Conservation (phyloP, 2,888 invertebrate genomes). For the Pristionchus maxplancki region DNA sequence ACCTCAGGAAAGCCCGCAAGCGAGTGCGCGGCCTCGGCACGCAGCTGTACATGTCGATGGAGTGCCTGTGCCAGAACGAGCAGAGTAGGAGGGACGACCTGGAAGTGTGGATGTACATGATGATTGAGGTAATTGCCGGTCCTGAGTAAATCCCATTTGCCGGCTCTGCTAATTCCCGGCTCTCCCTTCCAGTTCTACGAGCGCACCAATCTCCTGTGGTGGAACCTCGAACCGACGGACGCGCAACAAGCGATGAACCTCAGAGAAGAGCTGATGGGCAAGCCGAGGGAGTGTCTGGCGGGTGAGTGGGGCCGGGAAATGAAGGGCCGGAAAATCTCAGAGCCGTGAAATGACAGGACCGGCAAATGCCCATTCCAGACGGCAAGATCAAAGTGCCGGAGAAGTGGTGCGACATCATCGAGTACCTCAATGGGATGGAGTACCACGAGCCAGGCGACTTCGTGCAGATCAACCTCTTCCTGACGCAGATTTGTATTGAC, state of each 20-base stretch:
- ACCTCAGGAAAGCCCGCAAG: neutral
- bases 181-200: neutral
- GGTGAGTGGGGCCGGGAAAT: neutral
- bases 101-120: constrained; percentile 46
- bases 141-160: too few species aligned
- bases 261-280: neutral
- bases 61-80: neutral
- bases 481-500: neutral
- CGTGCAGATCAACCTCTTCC: neutral
- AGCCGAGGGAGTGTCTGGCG: neutral
- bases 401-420: neutral
- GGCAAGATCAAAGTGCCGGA: neutral
- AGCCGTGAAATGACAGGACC: too few species aligned
- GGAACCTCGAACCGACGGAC: neutral
- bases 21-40: constrained; percentile 25
- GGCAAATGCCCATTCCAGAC: neutral
- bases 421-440: neutral
- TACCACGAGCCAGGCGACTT: neutral
- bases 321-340: too few species aligned
- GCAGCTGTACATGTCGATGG: constrained; percentile 8
- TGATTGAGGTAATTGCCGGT: constrained; percentile 36
- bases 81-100: constrained; percentile 38
- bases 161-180: neutral
- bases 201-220: neutral
- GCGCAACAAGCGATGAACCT: neutral